Base-by-base conservation (phyloP, 2,113 vertebrate genomes). In the Tetrax tetrax region DNA sequence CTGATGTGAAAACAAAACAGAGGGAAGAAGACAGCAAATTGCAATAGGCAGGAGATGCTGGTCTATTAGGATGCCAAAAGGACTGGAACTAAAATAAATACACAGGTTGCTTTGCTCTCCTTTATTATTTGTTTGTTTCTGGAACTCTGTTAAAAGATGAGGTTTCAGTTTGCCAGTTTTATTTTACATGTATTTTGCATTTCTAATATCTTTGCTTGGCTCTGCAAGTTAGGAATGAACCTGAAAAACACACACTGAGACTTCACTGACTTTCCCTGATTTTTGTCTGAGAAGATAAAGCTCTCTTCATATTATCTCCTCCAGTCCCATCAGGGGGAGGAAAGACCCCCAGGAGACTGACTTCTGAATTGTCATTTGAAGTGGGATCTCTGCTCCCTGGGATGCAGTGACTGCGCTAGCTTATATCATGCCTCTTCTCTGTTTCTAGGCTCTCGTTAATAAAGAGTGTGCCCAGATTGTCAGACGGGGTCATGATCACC, bases 181-280 rank as follows among this genome's bases (percentile, higher is more conserved):
- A 91, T 89, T 96, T 85, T 81, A 81, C 82, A 86, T 71, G 20
- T 74, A 51, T 85, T 95, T 92, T 94, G 50, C 68, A 81, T 82
- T 86, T 94, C 69, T 82, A 5, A 82, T 93, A 61, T 91, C 83
- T 87, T 82, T 90, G 80, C 61, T 89, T 45, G 20, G 77, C n/a
- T 50, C 29, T 76, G 53, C 18, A 71, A 92, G 76, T 84, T 79
- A 84, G 87, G 89, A 92, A 95, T 64, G 37, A 90, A 94, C 69
- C 77, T 89, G 72, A 76, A 92, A 91, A 93, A 53, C 61, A 87
- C 48, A 84, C 31, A 33, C 1, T n/a, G 69, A 63, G 31, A 50
- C 69, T 90, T 81, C 35, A 47, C 18, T n/a, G 74, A 24, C 33
- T 94, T 92, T 60, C 31, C 21, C 25, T 31, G n/a, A 17, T 57